Conservation (phyloP, 1,140 invertebrate genomes). For the Ganaspis sp. region DNA sequence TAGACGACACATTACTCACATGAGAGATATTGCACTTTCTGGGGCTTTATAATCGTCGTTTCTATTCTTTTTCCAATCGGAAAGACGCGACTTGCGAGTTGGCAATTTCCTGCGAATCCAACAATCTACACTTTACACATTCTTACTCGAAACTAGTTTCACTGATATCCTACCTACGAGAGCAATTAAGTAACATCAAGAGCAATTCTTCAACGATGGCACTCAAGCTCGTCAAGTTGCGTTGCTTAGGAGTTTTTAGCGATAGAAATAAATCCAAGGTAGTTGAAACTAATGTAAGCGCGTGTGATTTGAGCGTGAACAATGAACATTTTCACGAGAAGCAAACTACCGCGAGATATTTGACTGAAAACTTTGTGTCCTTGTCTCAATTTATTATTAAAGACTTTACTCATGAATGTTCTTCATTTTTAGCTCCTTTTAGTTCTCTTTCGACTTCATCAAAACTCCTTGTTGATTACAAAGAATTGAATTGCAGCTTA, state of each 20-base stretch:
- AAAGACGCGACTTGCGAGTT: background rate
- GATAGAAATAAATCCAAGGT: background rate
- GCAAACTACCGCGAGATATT: background rate
- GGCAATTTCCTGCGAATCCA: background rate
- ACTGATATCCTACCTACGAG: conserved; percentile 52
- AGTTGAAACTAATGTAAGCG: background rate
- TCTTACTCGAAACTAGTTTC: conserved; percentile 34
- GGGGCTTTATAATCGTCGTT: conserved; percentile 54
- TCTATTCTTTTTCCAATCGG: conserved; percentile 41
- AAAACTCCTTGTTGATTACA: background rate
- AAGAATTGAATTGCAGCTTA: too few species aligned
- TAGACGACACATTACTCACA: conserved; percentile 92
- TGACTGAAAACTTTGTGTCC: conserved; percentile 6
- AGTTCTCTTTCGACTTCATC: background rate
- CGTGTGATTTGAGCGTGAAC: background rate
- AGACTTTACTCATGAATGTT: background rate
- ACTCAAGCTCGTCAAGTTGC: conserved; percentile 55
- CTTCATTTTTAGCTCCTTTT: background rate
- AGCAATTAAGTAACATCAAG: conserved; percentile 55
- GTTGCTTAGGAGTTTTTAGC: conserved; percentile 32
- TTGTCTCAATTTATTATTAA: conserved; percentile 6
- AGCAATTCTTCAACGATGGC: conserved; percentile 46
- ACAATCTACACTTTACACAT: background rate
- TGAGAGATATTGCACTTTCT: conserved; percentile 75
- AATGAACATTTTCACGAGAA: conserved; percentile 2